A percentile compares a stretch with the other conserved stretches of the same genome.
phyloP scores from a whole-genome alignment of 2,797 vertebrate genomes.

The Xenops minutus region DNA sequence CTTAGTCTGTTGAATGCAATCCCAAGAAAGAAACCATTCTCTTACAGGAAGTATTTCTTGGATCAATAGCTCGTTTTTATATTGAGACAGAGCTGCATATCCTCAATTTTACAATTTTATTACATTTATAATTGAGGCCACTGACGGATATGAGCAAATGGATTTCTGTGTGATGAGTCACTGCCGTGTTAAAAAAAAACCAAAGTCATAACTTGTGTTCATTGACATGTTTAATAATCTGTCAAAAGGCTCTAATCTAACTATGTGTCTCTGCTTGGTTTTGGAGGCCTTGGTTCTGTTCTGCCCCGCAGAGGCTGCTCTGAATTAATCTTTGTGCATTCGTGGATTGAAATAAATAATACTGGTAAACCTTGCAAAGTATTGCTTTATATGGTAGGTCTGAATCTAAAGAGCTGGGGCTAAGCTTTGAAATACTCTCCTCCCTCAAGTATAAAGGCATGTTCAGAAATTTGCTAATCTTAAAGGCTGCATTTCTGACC shows the following conservation, averaged over 20 bases:
- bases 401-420: neutral
- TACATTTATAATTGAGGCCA: neutral
- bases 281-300: neutral
- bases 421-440: neutral
- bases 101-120: neutral
- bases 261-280: neutral
- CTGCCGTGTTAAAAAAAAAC: neutral
- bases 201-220: neutral
- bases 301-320: neutral
- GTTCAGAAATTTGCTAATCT: neutral
- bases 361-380: neutral
- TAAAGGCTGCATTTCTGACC: neutral
- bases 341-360: neutral
- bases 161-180: conserved; percentile 39
- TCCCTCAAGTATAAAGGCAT: neutral
- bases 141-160: conserved; percentile 1
- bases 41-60: neutral
- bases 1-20: neutral
- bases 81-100: neutral
- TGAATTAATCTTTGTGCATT: neutral
- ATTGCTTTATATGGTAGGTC: neutral
- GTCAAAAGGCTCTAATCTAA: neutral
- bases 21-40: neutral
- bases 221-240: neutral
- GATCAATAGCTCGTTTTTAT: neutral